Evolutionary conservation across 2,113 vertebrate genomes (phyloP).

Genomic region (Saguinus midas): DNA sequence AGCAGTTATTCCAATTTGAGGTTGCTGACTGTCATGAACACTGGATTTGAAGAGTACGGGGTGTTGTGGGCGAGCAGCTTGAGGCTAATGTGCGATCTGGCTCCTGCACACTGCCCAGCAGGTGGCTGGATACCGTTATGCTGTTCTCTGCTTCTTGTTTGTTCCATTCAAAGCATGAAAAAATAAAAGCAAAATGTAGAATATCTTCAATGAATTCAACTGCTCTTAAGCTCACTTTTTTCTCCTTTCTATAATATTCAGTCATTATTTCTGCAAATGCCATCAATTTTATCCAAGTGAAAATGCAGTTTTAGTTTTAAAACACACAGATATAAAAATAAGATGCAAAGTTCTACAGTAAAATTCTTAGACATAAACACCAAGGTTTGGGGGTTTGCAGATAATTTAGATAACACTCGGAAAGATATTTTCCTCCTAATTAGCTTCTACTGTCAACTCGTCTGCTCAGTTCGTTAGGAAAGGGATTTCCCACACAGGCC

Average conservation of each 20-base stretch:
- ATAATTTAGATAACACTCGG: neutral
- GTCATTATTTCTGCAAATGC: neutral
- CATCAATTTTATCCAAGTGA: neutral
- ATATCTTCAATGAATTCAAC: neutral
- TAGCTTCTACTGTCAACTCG: neutral
- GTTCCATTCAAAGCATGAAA: neutral
- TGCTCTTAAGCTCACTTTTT: slow-evolving; percentile 1
- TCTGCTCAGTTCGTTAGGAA: neutral
- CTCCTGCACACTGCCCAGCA: neutral
- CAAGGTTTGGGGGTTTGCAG: neutral
- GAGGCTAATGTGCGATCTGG: neutral
- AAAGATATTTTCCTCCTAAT: neutral
- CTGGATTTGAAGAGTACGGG: neutral
- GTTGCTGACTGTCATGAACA: neutral
- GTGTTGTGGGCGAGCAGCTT: neutral
- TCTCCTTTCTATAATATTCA: neutral
- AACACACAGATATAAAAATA: neutral
- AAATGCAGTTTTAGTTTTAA: neutral
- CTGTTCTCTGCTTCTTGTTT: neutral
- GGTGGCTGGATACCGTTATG: too few relatives aligned
- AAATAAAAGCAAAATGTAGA: neutral
- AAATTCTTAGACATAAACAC: neutral
- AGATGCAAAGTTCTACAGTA: neutral
- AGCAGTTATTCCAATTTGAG: neutral
- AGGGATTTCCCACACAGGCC: neutral